Conservation (phyloP, 2,113 vertebrate species). For the Corythornis vintsioides region DNA sequence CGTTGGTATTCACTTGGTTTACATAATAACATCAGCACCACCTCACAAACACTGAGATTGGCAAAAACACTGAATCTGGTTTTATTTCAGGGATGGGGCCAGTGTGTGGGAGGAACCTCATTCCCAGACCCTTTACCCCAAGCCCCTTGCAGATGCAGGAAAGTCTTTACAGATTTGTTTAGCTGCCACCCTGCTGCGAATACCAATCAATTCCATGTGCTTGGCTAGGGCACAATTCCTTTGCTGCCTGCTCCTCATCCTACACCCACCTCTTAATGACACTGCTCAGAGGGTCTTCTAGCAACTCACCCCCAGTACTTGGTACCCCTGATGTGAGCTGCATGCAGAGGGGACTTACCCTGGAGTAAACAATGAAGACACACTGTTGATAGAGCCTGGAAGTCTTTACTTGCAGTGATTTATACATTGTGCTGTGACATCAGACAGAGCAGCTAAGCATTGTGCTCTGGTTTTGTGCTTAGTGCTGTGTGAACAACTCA, state of each 20-base stretch:
- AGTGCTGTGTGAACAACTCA: slow-evolving; percentile 12
- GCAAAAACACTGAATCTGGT: neutral
- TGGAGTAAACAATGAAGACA: neutral
- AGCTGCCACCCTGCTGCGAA: neutral
- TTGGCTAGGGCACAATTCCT: neutral
- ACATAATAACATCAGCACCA: neutral
- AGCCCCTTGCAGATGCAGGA: neutral
- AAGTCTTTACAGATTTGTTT: neutral
- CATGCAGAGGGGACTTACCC: neutral
- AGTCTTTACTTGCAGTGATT: slow-evolving; percentile 68
- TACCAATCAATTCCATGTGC: neutral
- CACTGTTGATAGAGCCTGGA: neutral
- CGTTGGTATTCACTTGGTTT: neutral
- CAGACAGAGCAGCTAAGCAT: slow-evolving; percentile 36
- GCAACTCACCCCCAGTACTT: neutral
- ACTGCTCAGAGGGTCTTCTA: neutral
- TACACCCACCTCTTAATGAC: neutral
- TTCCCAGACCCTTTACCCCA: neutral
- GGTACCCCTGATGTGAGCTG: neutral
- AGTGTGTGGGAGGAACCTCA: neutral
- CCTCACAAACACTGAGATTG: neutral
- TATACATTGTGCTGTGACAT: slow-evolving; percentile 33
- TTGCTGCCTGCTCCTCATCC: rapidly evolving
- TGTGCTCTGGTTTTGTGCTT: slow-evolving; percentile 73
- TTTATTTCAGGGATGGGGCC: neutral